phyloP scores from a whole-genome alignment of 2,113 vertebrate genomes.

The Caretta caretta region DNA sequence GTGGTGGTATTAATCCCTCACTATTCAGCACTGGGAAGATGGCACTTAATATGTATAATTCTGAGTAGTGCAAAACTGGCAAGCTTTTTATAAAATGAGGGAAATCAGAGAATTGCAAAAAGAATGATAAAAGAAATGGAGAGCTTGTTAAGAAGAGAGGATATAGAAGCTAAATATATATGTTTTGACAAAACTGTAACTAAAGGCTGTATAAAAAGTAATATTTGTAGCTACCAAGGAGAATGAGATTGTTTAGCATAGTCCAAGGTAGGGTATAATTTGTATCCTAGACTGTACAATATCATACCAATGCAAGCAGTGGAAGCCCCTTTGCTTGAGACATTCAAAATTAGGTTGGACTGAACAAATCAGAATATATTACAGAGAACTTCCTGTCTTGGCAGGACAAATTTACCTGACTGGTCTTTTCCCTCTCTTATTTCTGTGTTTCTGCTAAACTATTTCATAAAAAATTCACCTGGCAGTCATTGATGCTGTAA shows the following conservation, averaged over 20 bases:
- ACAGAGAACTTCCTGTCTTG: background rate
- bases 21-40: background rate
- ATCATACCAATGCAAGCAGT: background rate
- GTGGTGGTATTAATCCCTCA: background rate
- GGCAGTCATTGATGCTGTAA: slow-evolving; percentile 3
- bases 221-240: background rate
- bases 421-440: slow-evolving; percentile 7
- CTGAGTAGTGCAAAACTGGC: background rate
- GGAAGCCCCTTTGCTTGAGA: background rate
- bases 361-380: background rate
- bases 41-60: background rate
- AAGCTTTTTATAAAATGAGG: background rate
- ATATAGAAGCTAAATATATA: background rate
- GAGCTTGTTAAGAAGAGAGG: background rate
- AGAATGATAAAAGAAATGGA: background rate
- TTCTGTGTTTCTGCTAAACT: slow-evolving; percentile 22
- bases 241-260: background rate
- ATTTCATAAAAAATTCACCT: background rate
- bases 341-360: background rate
- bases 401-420: background rate
- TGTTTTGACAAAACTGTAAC: background rate
- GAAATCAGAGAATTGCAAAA: background rate
- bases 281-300: background rate
- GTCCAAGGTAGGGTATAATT: background rate
- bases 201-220: background rate